Base-by-base conservation (phyloP, 2,113 vertebrate species). In the Brachyhypopomus gauderio region DNA sequence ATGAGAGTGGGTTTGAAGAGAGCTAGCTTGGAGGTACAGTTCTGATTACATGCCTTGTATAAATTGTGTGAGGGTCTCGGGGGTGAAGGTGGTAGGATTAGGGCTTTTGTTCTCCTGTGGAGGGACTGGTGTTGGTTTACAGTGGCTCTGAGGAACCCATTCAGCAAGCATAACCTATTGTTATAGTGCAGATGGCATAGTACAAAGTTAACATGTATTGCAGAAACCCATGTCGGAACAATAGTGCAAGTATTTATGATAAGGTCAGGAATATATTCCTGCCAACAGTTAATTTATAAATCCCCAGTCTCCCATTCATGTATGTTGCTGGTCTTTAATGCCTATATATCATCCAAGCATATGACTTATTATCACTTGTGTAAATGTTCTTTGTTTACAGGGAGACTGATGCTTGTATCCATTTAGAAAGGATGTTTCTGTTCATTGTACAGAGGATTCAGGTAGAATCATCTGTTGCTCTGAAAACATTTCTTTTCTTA, bases 101-200 rank as follows among this genome's bases (percentile, higher is more conserved):
- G 2, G 27, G 86, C 85, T 88, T 91, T 91, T 89, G 77, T 86
- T 84, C 80, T 25, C 1, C 23, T 23, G 59, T 71, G 81, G 75
- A 80, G 75, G 85, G 81, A 59, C 85, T 64, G 88, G 91, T 90
- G 88, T 90, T 89, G 85, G 88, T 79, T 92, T 92, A 91, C 90
- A 85, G 63, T 23, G 69, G 77, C 84, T 87, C 87, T 64, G 80
- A 78, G 75, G 86, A 84, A 85, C 58, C 45, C 66, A 79, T 84
- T 72, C 77, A 84, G 87, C 83, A 66, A 71, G 19, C 5, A 8
- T 56, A 85, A 72, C 56, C 22, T 66, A 41, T 80, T 87, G 83
- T 85, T 72, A 58, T 34, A 67, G 56, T 9, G 20, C 70, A 56
- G 17, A 30, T 75, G 62, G 72, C 20, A 11, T 67, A 72, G n/a